Evolutionary conservation across 2,888 invertebrate species (phyloP).

Genomic region (Cephonodes hylas): DNA sequence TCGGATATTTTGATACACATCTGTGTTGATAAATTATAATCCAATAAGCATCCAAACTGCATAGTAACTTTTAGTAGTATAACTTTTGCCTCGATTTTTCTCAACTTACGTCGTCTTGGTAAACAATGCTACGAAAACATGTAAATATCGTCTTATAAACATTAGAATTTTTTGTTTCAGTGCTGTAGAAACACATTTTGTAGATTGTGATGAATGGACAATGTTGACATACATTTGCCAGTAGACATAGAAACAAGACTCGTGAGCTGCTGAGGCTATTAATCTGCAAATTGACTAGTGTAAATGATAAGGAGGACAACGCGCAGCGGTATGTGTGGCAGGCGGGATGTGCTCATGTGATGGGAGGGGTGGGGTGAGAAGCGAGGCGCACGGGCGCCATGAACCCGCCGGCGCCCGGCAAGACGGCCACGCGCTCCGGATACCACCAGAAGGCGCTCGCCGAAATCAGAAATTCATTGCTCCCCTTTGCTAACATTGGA

Average conservation of each 20-base stretch:
- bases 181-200: neutral
- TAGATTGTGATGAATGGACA: neutral
- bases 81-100: neutral
- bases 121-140: neutral
- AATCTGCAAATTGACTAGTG: neutral
- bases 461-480: constrained; percentile 90
- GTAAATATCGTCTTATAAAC: neutral
- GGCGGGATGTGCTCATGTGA: constrained; percentile 65
- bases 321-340: constrained; percentile 50
- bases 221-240: constrained; percentile 8
- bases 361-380: constrained; percentile 77
- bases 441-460: constrained; percentile 94
- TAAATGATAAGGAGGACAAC: constrained; percentile 47
- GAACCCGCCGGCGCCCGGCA: constrained; percentile 83
- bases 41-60: constrained; percentile 2
- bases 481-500: constrained; percentile 88
- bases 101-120: neutral
- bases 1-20: neutral
- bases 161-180: constrained; percentile 4
- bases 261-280: neutral
- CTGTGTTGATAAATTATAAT: neutral
- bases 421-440: constrained; percentile 87
- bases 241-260: neutral
- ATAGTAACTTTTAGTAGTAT: neutral
- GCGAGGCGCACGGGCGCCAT: constrained; percentile 79